These are phyloP conservation scores for Drosophila lutescens DNA, from an alignment of 2,888 invertebrate genomes.

Conservation along the genomic window DNA sequence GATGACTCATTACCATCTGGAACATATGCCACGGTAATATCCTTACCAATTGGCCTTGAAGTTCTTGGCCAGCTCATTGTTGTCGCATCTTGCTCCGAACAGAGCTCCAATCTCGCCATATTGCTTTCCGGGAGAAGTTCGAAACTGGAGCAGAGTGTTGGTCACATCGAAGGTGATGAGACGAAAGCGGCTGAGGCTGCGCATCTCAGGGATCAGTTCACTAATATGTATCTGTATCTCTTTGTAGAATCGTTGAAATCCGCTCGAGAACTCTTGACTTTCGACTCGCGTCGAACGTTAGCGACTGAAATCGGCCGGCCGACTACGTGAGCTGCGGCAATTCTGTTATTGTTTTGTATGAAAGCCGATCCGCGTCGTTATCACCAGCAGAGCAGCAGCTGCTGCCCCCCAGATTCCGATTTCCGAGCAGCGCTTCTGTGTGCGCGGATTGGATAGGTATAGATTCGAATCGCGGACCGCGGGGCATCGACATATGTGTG, in stretches of 20 bases:
- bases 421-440: constrained; percentile 7
- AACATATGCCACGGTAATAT: accelerated
- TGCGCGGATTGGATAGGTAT: constrained; percentile 9
- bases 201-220: constrained; percentile 56
- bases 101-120: constrained; percentile 89
- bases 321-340: constrained; percentile 59
- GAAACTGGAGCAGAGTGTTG: constrained; percentile 91
- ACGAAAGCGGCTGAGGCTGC: constrained; percentile 81
- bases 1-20: not conserved
- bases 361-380: constrained; percentile 32
- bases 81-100: constrained; percentile 88
- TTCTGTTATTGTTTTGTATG: constrained; percentile 61
- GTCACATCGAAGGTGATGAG: constrained; percentile 95
- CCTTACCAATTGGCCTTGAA: constrained; percentile 88
- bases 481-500: constrained; percentile 13
- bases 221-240: not conserved
- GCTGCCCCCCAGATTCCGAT: constrained; percentile 18
- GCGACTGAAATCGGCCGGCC: constrained; percentile 49
- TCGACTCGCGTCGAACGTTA: constrained; percentile 21
- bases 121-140: constrained; percentile 89
- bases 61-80: constrained; percentile 86
- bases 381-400: constrained; percentile 28
- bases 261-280: constrained; percentile 3
- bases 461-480: constrained; percentile 12
- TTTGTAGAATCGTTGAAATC: not conserved